Evolutionary conservation across 2,888 invertebrate species (phyloP), one percentile per base, ranked within the genome.

Genomic region (Agrochola lychnidis): DNA sequence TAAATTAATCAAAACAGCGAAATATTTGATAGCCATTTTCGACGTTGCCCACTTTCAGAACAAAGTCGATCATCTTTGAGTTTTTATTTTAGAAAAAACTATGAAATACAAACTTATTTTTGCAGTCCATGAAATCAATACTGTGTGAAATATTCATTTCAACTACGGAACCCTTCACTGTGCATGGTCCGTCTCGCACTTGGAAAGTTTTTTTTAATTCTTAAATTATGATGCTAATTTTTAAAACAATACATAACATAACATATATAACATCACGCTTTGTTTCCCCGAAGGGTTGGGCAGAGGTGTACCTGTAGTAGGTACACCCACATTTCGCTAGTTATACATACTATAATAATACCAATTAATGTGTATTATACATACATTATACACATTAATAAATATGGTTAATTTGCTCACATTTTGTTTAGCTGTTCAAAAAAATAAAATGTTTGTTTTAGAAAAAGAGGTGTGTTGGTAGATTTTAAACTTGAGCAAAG

Each of bases 381-480:
- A n/a, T 25, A 56, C 53, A 53, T 45, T 12, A 12, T 45, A 45
- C 7, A 22, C 22, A 12, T 6, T 1, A 14, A 42, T 22, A 6
- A 14, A 12, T 48, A 6, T 0, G 1, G 6, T 56, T 40, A 0
- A 56, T 61, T 4, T 56, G 0, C 16, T 5, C 1, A 5, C 10
- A 56, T 53, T 30, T n/a, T 19, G 4, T 7, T 6, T 5, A 30
- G 5, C 40, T 10, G 2, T n/a, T n/a, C 0, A 4, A 57, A 56
- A 2, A 22, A 16, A 36, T 57, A 25, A 19, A 22, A 51, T 30
- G 51, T n/a, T 0, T 2, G 0, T 4, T 36, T 10, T 25, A 51
- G 7, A 30, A 66, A 45, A 79, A 30, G 57, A 14, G 12, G 56
- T 25, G 14, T 48, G 16, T 56, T 80, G 48, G 81, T 77, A 83